Evolutionary conservation across 2,113 vertebrate species (phyloP).

Genomic region (Rissa tridactyla): DNA sequence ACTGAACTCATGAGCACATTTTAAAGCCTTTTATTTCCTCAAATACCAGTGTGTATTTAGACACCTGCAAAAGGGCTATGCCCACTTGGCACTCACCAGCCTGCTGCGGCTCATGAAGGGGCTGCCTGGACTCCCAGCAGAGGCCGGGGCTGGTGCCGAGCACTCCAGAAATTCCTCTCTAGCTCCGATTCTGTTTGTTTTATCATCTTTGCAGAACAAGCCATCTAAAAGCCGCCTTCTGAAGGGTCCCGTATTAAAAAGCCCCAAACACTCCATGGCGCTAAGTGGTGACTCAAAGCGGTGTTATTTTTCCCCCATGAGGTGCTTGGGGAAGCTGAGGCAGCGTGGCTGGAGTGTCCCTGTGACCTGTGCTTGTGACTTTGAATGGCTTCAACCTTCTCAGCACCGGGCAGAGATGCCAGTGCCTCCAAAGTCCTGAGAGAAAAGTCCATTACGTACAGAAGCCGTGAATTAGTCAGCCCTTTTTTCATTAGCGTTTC

Average conservation of each 20-base stretch:
- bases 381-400: not conserved
- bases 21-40: conserved; percentile 30
- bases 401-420: not conserved
- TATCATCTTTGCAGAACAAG: conserved; percentile 13
- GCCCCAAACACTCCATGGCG: not conserved
- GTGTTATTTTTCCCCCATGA: not conserved
- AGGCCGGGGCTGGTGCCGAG: not conserved
- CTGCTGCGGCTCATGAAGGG: not conserved
- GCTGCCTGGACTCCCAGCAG: not conserved
- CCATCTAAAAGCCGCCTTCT: not conserved
- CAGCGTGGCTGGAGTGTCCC: not conserved
- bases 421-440: not conserved
- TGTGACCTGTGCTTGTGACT: not conserved
- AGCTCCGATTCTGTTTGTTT: conserved; percentile 45
- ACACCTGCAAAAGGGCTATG: conserved; percentile 17
- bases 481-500: not conserved
- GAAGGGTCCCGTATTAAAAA: conserved; percentile 7
- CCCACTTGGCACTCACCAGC: conserved; percentile 11
- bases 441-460: not conserved
- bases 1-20: not conserved
- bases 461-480: not conserved
- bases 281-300: not conserved
- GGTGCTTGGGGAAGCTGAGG: not conserved
- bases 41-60: not conserved
- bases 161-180: conserved; percentile 51